These are phyloP conservation scores for Stictonetta naevosa DNA, from an alignment of 2,113 vertebrate genomes.

Conservation along the genomic window DNA sequence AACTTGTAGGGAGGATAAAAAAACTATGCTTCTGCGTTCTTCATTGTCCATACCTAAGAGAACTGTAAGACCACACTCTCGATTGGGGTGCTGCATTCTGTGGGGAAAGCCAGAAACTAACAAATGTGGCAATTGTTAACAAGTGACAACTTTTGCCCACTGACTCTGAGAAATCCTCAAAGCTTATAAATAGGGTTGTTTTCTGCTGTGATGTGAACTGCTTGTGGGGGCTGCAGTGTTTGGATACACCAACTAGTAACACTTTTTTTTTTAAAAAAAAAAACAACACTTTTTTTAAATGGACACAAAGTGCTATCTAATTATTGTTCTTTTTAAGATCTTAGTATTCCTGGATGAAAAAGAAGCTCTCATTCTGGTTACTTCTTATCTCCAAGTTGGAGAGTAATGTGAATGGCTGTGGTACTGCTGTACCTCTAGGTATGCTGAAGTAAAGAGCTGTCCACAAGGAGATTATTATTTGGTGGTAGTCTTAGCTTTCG, in stretches of 20 bases:
- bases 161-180: not conserved
- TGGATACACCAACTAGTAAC: not conserved
- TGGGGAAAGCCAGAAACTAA: not conserved
- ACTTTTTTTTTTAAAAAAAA: no score
- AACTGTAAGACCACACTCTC: rapidly evolving
- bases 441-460: not conserved
- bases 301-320: not conserved
- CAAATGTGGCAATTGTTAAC: not conserved
- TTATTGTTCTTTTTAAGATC: not conserved
- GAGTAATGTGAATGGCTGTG: not conserved
- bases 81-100: not conserved
- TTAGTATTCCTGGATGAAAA: not conserved
- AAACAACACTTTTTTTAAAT: no score
- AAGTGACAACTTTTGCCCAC: not conserved
- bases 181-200: not conserved
- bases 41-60: rapidly evolving
- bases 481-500: not conserved
- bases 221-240: not conserved
- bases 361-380: not conserved
- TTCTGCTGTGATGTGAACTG: not conserved
- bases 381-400: not conserved
- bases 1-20: not conserved
- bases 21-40: not conserved
- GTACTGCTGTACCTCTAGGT: not conserved
- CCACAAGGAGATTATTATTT: not conserved